Percentiles rank a stretch among this genome's conserved stretches.
Conservation (phyloP, 2,797 vertebrate genomes). For the Neosalanx taihuensis region DNA sequence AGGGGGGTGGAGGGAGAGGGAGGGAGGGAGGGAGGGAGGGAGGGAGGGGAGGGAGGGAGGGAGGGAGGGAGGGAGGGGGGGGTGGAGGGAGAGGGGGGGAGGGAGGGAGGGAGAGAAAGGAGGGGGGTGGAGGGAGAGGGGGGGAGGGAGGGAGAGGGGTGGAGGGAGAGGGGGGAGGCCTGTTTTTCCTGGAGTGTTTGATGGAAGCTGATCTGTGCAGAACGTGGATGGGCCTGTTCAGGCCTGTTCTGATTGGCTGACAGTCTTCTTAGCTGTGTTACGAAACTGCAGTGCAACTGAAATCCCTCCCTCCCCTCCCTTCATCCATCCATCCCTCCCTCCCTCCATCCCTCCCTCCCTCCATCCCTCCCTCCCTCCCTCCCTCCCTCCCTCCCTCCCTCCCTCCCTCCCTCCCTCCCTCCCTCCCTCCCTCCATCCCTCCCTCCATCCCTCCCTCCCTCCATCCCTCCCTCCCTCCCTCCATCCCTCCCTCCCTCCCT, state of each 20-base stretch:
- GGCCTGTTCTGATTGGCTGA: slow-evolving; percentile 34
- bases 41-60: too few relatives aligned
- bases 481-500: neutral
- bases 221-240: slow-evolving; percentile 35
- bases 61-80: too few relatives aligned
- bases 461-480: neutral
- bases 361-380: neutral
- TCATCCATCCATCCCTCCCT: slow-evolving; percentile 20
- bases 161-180: slow-evolving; percentile 48
- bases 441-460: neutral
- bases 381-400: neutral
- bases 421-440: neutral
- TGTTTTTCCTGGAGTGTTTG: slow-evolving; percentile 60
- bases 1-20: too few relatives aligned
- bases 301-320: slow-evolving; percentile 25
- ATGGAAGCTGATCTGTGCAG: slow-evolving; percentile 51
- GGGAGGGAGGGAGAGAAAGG: too few relatives aligned
- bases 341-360: neutral
- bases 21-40: too few relatives aligned
- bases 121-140: neutral
- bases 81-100: too few relatives aligned
- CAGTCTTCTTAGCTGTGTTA: slow-evolving; percentile 16
- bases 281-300: slow-evolving; percentile 53
- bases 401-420: neutral
- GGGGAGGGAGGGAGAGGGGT: neutral